A percentile compares a stretch with the other conserved stretches of the same genome.
Evolutionary conservation across 2,888 invertebrate species (phyloP).

Genomic region (Petrolisthes cinctipes): DNA sequence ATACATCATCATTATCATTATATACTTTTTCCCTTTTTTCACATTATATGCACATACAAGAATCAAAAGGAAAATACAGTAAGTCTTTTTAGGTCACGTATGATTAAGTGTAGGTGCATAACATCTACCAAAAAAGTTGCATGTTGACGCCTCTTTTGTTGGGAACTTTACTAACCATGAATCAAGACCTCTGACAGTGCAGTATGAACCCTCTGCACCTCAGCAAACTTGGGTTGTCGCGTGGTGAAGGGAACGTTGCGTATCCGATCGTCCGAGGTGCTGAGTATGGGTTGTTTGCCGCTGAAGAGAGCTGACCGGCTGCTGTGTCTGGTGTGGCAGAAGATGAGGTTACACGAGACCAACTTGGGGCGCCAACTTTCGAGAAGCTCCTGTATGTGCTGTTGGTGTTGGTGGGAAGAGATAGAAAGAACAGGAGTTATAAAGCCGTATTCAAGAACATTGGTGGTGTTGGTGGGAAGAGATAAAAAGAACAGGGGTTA

Average conservation of each 20-base stretch:
- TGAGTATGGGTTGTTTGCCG: conserved; percentile 79
- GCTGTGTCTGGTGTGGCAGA: conserved; percentile 83
- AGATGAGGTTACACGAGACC: conserved; percentile 78
- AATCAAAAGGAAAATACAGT: too few species aligned
- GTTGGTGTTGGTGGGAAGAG: conserved; percentile 35
- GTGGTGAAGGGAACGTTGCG: conserved; percentile 85
- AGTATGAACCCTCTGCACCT: conserved; percentile 81
- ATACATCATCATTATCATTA: too few species aligned
- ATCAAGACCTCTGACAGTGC: conserved; percentile 78
- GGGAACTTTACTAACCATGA: conserved; percentile 74
- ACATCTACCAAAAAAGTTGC: too few species aligned
- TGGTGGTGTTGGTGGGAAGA: too few species aligned
- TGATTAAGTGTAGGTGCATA: too few species aligned
- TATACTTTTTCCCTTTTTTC: too few species aligned
- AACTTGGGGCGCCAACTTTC: conserved; percentile 79
- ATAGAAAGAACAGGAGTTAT: too few species aligned
- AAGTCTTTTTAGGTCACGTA: too few species aligned
- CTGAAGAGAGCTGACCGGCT: conserved; percentile 82
- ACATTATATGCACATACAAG: too few species aligned
- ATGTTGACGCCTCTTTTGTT: too few species aligned
- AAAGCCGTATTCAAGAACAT: too few species aligned
- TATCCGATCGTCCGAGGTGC: conserved; percentile 76
- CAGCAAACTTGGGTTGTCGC: conserved; percentile 83
- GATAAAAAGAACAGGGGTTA: too few species aligned
- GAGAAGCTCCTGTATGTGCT: conserved; percentile 84